Base-by-base conservation (phyloP, 2,888 invertebrate genomes). In the Sisyra terminalis region DNA sequence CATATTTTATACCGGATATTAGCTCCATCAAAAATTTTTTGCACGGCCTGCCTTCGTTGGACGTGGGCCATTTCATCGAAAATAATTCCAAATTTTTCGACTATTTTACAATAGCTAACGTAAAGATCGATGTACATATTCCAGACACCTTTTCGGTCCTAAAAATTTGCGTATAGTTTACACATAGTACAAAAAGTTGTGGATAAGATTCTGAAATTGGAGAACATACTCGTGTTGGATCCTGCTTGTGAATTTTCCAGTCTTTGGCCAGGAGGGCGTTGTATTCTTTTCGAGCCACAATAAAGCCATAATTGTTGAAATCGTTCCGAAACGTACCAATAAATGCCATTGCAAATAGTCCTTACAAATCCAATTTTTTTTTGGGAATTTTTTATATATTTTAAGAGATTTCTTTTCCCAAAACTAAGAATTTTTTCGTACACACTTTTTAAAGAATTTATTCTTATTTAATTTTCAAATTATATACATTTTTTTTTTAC, bases 41-140 rank as follows among this genome's bases (percentile, higher is more conserved):
- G 9, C 7, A 16, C 18, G 18, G 11, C 16, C 17, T 37, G 16
- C 9, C 37, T 15, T 16, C 18, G 18, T 18, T 37, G 37, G 3
- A 37, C 18, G n/a, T 37, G 37, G 16, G 18, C n/a, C 14, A 37
- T 37, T 10, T 37, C 37, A 37, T 37, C 37, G 11, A 37, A 11
- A 7, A 37, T 37, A 10, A 17, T 16, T 8, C 37, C 37, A 3
- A 37, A 37, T 11, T 37, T 18, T 18, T 18, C 11, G 18, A 37
- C 37, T 3, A 37, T 14, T 17, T 37, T 18, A 15, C 14, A 8
- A 11, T 37, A 37, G 16, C 15, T 17, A 2, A 37, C 17, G 16
- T 18, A 37, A 9, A 37, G 16, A 5, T 6, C 6, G 15, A 18
- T 18, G 18, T 17, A 37, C 8, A 37, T 37, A 9, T 14, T 32